phyloP scores from a whole-genome alignment of 2,113 vertebrate genomes.

The Odocoileus hemionus region DNA sequence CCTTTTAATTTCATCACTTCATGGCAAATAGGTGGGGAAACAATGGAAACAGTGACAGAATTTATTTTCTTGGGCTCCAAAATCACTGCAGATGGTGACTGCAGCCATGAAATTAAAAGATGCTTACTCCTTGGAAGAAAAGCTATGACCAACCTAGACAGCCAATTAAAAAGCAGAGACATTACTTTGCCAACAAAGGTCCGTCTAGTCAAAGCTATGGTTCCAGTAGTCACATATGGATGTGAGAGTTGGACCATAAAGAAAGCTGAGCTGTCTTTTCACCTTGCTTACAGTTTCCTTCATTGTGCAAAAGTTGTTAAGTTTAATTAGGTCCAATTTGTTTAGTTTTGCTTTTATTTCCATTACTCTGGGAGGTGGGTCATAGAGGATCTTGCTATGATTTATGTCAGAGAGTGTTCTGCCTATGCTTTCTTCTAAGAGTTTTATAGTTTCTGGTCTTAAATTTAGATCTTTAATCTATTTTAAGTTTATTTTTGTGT shows the following conservation, averaged over 20 bases:
- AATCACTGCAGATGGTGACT: background rate
- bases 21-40: background rate
- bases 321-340: background rate
- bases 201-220: background rate
- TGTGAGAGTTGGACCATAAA: background rate
- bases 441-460: background rate
- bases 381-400: background rate
- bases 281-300: background rate
- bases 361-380: background rate
- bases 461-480: background rate
- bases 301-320: background rate
- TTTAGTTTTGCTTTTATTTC: background rate
- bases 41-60: background rate
- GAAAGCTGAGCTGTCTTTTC: background rate
- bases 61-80: background rate
- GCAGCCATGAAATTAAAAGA: background rate
- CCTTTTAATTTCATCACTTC: background rate
- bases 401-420: background rate
- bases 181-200: background rate
- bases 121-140: background rate
- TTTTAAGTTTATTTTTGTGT: background rate
- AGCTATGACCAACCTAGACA: background rate
- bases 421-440: background rate
- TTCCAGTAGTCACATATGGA: background rate
- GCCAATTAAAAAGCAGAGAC: background rate